Conservation (phyloP, 1,140 invertebrate species). For the Drosophila nikananu region DNA sequence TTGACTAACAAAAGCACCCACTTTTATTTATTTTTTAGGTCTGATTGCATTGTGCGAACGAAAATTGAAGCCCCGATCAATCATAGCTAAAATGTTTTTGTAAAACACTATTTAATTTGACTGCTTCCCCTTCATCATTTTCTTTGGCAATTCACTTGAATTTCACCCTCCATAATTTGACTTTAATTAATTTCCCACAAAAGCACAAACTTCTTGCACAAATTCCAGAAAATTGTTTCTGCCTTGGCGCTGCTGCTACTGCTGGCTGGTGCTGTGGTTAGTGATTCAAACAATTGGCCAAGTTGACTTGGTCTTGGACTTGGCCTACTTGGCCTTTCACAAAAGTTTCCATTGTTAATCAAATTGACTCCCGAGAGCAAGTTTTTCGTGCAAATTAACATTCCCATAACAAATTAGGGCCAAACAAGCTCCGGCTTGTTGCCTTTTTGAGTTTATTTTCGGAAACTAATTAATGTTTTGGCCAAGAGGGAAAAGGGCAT, state of each 20-base stretch:
- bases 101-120: not conserved
- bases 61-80: no score
- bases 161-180: slow-evolving; percentile 50
- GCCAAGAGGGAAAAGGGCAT: slow-evolving; percentile 7
- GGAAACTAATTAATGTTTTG: slow-evolving; percentile 68
- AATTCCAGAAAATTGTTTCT: slow-evolving; percentile 44
- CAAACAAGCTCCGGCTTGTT: slow-evolving; percentile 8
- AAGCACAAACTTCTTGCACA: slow-evolving; percentile 50
- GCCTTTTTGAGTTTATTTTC: slow-evolving; percentile 31
- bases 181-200: slow-evolving; percentile 68
- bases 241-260: slow-evolving; percentile 25
- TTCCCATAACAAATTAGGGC: slow-evolving; percentile 54
- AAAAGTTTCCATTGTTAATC: slow-evolving; percentile 71
- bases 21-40: slow-evolving; percentile 6
- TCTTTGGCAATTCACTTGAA: slow-evolving; percentile 1
- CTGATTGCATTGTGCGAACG: not conserved
- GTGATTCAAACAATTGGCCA: slow-evolving; percentile 61
- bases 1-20: no score
- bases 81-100: not conserved
- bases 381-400: slow-evolving; percentile 67
- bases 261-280: slow-evolving; percentile 27
- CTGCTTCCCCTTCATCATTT: slow-evolving; percentile 8
- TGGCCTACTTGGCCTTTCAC: slow-evolving; percentile 35
- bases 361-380: slow-evolving; percentile 63
- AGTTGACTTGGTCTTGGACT: slow-evolving; percentile 56